These are phyloP conservation scores for Phymastichus coffea DNA, from an alignment of 1,140 invertebrate species.

Conservation along the genomic window DNA sequence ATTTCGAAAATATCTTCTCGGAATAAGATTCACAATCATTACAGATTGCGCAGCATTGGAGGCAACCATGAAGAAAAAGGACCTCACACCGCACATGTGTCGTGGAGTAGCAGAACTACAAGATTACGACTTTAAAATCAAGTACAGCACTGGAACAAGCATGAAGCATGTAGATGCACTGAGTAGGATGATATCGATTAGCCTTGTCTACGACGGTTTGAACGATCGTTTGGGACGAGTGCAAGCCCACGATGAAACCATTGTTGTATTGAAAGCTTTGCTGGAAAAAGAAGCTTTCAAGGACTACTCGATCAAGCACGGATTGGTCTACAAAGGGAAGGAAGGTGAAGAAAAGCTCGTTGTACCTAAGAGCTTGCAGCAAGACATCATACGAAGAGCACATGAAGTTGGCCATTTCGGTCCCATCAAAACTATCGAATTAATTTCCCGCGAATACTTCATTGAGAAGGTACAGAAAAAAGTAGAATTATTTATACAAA, in stretches of 20 bases:
- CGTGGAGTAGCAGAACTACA: neutral
- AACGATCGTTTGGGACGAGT: neutral
- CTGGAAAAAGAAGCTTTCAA: neutral
- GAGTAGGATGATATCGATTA: neutral
- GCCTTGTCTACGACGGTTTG: neutral
- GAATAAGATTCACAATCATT: neutral
- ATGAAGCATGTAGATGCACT: neutral
- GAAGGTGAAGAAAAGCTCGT: slow-evolving; percentile 28
- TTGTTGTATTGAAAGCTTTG: neutral
- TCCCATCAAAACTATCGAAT: slow-evolving; percentile 17
- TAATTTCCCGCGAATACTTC: slow-evolving; percentile 44
- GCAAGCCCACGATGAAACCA: neutral
- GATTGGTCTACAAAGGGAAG: neutral
- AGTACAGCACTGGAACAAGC: neutral
- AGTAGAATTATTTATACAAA: slow-evolving; percentile 34
- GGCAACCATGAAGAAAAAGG: neutral
- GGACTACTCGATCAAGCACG: neutral
- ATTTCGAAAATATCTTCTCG: neutral
- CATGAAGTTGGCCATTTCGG: slow-evolving; percentile 30
- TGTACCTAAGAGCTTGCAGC: slow-evolving; percentile 31
- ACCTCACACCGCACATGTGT: neutral
- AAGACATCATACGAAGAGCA: slow-evolving; percentile 27
- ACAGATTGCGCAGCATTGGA: neutral
- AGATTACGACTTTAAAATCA: neutral
- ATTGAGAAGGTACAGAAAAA: slow-evolving; percentile 42